phyloP scores from a whole-genome alignment of 2,888 invertebrate genomes.

The Athripsodes cinereus region DNA sequence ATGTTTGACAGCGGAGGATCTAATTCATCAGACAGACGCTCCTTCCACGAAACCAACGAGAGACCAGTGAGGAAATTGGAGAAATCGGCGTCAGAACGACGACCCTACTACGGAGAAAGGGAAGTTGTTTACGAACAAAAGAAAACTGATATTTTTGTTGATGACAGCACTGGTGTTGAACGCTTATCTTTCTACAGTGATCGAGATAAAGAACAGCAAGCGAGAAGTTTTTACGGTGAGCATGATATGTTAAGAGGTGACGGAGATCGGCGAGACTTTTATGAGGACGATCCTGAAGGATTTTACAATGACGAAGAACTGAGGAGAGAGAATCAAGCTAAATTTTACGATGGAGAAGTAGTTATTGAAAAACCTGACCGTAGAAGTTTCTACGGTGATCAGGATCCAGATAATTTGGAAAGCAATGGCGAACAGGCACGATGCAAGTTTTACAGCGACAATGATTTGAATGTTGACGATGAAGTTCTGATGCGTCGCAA shows the following conservation, averaged over 20 bases:
- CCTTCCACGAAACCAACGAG: not conserved
- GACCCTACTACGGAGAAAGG: conserved; percentile 34
- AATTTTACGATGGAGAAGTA: conserved; percentile 22
- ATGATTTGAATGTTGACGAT: conserved; percentile 20
- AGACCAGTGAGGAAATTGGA: conserved; percentile 23
- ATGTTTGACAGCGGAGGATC: conserved; percentile 7
- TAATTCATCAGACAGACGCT: not conserved
- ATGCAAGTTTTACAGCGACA: conserved; percentile 15
- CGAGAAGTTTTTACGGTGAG: conserved; percentile 15
- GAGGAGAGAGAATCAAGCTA: conserved; percentile 13
- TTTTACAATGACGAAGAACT: conserved; percentile 18
- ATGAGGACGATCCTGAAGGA: conserved; percentile 10
- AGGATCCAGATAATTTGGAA: conserved; percentile 13
- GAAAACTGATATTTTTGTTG: conserved; percentile 26
- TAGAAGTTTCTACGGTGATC: conserved; percentile 20
- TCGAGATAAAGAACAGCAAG: conserved; percentile 16
- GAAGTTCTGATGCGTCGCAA: conserved; percentile 15
- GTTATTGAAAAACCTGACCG: conserved; percentile 12
- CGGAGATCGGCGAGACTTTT: conserved; percentile 14
- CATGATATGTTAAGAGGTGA: conserved; percentile 9
- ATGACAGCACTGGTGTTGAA: conserved; percentile 21
- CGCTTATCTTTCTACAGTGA: conserved; percentile 22
- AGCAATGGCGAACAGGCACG: conserved; percentile 10
- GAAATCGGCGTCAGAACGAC: conserved; percentile 38
- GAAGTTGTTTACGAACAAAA: conserved; percentile 29